Conservation (phyloP, 2,113 vertebrate genomes). For the Ctenodactylus gundi region DNA sequence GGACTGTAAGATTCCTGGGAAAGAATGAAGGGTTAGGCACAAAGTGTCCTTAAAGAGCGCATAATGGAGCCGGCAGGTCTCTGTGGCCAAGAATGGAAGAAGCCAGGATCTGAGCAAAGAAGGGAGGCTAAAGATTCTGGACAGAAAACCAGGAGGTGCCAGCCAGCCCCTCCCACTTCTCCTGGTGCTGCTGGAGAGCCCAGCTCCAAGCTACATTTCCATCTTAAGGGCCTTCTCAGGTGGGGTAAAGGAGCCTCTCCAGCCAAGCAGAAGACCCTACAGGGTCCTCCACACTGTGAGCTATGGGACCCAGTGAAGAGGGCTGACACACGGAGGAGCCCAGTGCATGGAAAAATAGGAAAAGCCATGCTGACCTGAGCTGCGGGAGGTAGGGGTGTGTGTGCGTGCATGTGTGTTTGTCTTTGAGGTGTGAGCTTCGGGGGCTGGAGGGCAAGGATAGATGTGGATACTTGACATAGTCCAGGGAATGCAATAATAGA, state of each 20-base stretch:
- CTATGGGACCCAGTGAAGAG: neutral
- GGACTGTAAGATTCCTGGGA: neutral
- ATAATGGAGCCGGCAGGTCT: neutral
- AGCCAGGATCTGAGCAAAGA: neutral
- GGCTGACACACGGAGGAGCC: neutral
- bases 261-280: neutral
- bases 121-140: neutral
- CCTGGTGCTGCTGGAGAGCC: neutral
- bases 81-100: neutral
- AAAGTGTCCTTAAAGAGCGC: conserved; percentile 78
- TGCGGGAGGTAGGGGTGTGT: neutral
- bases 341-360: neutral
- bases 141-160: neutral
- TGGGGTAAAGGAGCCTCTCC: neutral
- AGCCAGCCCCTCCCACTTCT: neutral
- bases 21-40: conserved; percentile 48
- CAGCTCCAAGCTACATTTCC: neutral
- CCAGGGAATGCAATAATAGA: conserved; percentile 43
- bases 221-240: neutral
- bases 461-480: neutral
- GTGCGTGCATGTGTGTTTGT: neutral
- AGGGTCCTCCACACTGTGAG: neutral
- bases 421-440: neutral
- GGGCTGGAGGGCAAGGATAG: neutral
- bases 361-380: conserved; percentile 61